Base-by-base conservation (phyloP, 2,113 vertebrate species). In the Hemibagrus wyckioides region DNA sequence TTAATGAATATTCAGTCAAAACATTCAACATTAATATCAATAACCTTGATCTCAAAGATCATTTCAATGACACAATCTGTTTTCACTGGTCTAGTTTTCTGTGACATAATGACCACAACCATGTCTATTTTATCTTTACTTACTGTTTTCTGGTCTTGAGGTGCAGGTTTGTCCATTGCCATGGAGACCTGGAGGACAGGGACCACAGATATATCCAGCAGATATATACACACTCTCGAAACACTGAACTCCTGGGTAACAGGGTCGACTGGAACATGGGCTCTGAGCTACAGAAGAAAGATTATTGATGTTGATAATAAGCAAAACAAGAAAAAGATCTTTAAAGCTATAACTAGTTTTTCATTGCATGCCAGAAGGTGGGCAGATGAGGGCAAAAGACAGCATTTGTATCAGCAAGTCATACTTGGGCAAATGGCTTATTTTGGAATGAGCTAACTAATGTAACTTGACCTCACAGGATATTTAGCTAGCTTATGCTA, bases 231-330 rank as follows among this genome's bases (percentile, higher is more conserved):
- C 25, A 90, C 92, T 95, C 63, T 95, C 92, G 36, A 95, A 95
- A 69, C 95, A 96, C 85, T 91, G 94, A 30, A 95, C 95, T 0
- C 93, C 93, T 0, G 92, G 94, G 89, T 94, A 91, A 89, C 95
- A 96, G 9, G 92, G 94, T 2, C 52, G 86, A 15, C 89, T 84
- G 79, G 90, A 87, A 89, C 95, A 96, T 13, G 88, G 91, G 0
- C 52, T 88, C 21, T 65, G 67, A 67, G 76, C 75, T 87, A 65
- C 15, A 57, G 36, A 83, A 83, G 3, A 30, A 41, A 33, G 39
- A 61, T 14, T 1, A 61, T 33, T 79, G 7, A 54, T 54, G 30
- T 54, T 33, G 76, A 54, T 54, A 15, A 9, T 28, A 54, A 21
- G n/a, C n/a, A 30, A 52, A 79, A 79, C n/a, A 54, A 52, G 28